These are phyloP conservation scores for Globicephala melas DNA, from an alignment of 2,113 vertebrate genomes.

Conservation along the genomic window DNA sequence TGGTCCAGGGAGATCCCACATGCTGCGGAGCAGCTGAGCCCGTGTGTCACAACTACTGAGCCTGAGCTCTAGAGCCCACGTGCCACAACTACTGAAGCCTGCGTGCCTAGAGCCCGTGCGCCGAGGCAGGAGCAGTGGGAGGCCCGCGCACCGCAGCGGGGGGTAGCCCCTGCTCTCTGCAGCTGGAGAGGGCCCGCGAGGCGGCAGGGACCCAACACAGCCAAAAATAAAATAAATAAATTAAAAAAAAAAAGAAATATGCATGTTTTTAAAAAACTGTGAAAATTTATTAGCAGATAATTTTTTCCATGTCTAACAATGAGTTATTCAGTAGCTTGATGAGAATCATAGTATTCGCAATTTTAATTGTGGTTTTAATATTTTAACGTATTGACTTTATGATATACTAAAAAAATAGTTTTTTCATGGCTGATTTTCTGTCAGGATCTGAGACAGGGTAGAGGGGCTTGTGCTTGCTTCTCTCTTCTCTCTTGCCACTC, in stretches of 20 bases:
- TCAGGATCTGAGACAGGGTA: neutral
- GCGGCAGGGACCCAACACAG: no score
- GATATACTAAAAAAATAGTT: neutral
- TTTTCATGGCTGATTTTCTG: neutral
- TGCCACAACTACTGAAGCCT: no score
- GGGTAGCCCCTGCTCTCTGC: no score
- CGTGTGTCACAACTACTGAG: no score
- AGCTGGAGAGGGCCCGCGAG: no score
- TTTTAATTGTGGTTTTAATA: constrained; percentile 16
- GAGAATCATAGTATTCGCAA: neutral
- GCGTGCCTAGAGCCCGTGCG: no score
- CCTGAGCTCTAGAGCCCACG: no score
- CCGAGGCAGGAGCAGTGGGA: no score
- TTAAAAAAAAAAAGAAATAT: neutral
- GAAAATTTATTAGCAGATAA: neutral
- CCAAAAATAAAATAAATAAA: no score
- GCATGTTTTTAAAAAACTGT: neutral
- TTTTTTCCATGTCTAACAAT: neutral
- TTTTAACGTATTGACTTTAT: constrained; percentile 8
- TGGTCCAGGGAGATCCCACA: no score
- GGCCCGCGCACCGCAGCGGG: no score
- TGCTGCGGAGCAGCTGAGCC: no score
- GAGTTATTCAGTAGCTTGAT: neutral
- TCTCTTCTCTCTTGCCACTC: neutral
- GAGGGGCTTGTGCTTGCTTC: neutral